These are phyloP conservation scores for Adoxophyes honmai DNA, from an alignment of 1,140 invertebrate genomes.

Conservation along the genomic window DNA sequence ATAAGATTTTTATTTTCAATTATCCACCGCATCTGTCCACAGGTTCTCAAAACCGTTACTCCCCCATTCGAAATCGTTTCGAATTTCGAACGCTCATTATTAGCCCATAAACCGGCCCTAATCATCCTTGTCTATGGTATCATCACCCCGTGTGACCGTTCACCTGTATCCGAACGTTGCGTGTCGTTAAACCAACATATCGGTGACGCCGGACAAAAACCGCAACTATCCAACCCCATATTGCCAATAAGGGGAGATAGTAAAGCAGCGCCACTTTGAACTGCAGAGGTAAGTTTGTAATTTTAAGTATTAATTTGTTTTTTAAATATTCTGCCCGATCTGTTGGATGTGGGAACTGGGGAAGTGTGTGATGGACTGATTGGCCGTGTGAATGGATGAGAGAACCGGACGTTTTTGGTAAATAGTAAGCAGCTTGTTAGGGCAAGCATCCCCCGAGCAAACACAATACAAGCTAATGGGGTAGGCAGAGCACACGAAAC, in stretches of 20 bases:
- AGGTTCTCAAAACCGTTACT: neutral
- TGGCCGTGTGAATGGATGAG: slow-evolving; percentile 1
- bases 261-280: neutral
- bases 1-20: no score
- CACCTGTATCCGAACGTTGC: slow-evolving; percentile 44
- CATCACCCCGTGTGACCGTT: slow-evolving; percentile 38
- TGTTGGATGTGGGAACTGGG: slow-evolving; percentile 5
- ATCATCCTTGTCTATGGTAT: slow-evolving; percentile 29
- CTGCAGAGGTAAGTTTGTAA: neutral
- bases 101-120: slow-evolving; percentile 10
- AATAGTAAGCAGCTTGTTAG: no score
- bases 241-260: neutral
- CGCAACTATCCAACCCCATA: neutral
- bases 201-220: neutral
- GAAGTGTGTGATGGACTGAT: neutral
- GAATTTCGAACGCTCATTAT: slow-evolving; percentile 5
- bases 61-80: neutral
- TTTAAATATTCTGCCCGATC: neutral
- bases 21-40: no score
- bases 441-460: no score
- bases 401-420: no score
- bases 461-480: no score
- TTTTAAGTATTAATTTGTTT: neutral
- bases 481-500: no score
- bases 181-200: slow-evolving; percentile 33